phyloP scores from a whole-genome alignment of 2,888 invertebrate genomes.

The Sipha maydis region DNA sequence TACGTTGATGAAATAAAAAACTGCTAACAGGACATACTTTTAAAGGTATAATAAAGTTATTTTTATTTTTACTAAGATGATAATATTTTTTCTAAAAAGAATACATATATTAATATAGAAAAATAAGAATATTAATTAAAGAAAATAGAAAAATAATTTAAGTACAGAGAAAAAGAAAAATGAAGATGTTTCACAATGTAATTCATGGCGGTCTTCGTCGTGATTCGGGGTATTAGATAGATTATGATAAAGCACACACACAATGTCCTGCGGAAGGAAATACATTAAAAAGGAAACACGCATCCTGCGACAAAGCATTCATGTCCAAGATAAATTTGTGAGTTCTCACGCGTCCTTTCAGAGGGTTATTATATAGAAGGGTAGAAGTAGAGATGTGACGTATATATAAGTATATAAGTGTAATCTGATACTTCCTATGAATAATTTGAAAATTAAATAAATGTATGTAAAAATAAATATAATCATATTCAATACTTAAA shows the following conservation, averaged over 20 bases:
- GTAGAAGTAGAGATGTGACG: conserved; percentile 10
- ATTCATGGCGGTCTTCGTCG: conserved; percentile 45
- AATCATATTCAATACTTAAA: neutral
- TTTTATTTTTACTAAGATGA: conserved; percentile 1
- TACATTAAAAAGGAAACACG: conserved; percentile 60
- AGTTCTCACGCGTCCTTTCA: conserved; percentile 51
- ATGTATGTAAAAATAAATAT: neutral
- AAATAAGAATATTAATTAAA: conserved; percentile 19
- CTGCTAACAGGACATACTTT: conserved; percentile 26
- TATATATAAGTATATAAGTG: neutral
- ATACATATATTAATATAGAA: neutral
- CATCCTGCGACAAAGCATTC: conserved; percentile 54
- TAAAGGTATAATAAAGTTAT: neutral
- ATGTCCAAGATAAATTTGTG: conserved; percentile 50
- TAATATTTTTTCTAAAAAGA: neutral
- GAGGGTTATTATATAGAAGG: conserved; percentile 35
- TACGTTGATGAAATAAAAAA: conserved; percentile 41
- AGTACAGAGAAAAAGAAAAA: conserved; percentile 30
- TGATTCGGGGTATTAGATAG: conserved; percentile 42
- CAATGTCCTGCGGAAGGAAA: conserved; percentile 49
- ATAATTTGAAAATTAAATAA: conserved; percentile 28
- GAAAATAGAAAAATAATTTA: neutral
- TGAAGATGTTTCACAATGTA: conserved; percentile 38
- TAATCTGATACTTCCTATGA: conserved; percentile 53
- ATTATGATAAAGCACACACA: conserved; percentile 57